Evolutionary conservation across 1,140 invertebrate genomes (phyloP).

Genomic region (Linepithema humile): DNA sequence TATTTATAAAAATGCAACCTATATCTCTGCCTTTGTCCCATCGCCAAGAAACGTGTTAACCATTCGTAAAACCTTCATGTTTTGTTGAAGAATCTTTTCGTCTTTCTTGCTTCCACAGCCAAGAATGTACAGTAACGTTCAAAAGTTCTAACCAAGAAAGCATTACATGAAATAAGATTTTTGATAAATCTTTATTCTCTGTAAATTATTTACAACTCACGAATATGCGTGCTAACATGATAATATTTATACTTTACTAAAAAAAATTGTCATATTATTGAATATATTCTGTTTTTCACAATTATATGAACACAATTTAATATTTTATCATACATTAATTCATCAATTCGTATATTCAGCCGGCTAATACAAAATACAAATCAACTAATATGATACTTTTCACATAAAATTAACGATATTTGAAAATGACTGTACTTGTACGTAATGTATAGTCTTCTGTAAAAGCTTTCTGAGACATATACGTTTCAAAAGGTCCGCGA

Average conservation of each 20-base stretch:
- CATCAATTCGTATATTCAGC: neutral
- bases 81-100: neutral
- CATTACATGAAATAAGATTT: neutral
- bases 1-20: neutral
- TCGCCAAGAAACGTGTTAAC: neutral
- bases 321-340: neutral
- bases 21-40: neutral
- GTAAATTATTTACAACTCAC: neutral
- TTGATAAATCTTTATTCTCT: neutral
- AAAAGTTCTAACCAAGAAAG: neutral
- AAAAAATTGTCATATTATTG: neutral
- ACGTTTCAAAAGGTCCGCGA: constrained; percentile 26
- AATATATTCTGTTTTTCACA: neutral
- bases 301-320: neutral
- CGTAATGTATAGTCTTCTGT: constrained; percentile 4
- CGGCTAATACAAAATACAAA: neutral
- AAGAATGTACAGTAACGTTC: constrained; percentile 2
- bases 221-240: neutral
- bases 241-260: neutral
- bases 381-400: neutral
- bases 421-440: constrained; percentile 12
- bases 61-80: constrained; percentile 5
- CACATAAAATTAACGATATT: neutral
- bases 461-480: neutral
- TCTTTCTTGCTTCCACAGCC: neutral